These are phyloP conservation scores for Sebastes reedi DNA, from an alignment of 2,797 vertebrate species.

Conservation along the genomic window DNA sequence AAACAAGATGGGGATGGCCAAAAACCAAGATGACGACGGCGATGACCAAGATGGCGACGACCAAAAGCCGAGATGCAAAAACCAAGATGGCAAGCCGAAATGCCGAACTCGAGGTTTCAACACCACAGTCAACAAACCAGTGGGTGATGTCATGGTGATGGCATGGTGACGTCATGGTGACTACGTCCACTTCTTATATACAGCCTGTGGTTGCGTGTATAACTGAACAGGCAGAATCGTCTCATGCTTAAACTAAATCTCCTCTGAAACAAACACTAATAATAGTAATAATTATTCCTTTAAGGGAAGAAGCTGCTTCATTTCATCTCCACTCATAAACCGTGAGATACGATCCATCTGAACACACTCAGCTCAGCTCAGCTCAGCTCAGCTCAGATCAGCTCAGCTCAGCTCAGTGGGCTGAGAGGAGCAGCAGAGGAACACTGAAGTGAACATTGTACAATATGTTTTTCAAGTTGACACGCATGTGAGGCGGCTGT, in stretches of 20 bases:
- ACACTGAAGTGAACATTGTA: slow-evolving; percentile 1
- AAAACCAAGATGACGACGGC: rapidly evolving
- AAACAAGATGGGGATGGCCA: too few species aligned
- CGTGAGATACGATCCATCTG: not conserved
- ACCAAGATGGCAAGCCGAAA: too few species aligned
- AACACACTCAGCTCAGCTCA: too few species aligned
- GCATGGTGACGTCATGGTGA: too few species aligned
- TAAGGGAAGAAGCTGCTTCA: not conserved
- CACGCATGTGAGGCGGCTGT: not conserved
- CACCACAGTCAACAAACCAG: too few species aligned
- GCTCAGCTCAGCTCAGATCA: too few species aligned
- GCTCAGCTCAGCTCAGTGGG: not conserved
- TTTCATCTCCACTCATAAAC: not conserved
- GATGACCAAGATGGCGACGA: rapidly evolving
- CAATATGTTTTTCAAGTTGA: slow-evolving; percentile 3
- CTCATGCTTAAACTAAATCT: not conserved
- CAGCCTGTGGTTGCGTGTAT: too few species aligned
- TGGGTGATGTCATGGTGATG: too few species aligned
- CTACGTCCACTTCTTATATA: too few species aligned
- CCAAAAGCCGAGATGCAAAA: too few species aligned
- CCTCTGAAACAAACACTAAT: not conserved
- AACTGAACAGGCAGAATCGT: too few species aligned
- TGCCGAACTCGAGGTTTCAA: too few species aligned
- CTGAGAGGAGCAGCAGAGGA: not conserved
- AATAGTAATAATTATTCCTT: not conserved